These are phyloP conservation scores for Macrotrachela quadricornifera DNA, from an alignment of 1,140 invertebrate species.

Conservation along the genomic window DNA sequence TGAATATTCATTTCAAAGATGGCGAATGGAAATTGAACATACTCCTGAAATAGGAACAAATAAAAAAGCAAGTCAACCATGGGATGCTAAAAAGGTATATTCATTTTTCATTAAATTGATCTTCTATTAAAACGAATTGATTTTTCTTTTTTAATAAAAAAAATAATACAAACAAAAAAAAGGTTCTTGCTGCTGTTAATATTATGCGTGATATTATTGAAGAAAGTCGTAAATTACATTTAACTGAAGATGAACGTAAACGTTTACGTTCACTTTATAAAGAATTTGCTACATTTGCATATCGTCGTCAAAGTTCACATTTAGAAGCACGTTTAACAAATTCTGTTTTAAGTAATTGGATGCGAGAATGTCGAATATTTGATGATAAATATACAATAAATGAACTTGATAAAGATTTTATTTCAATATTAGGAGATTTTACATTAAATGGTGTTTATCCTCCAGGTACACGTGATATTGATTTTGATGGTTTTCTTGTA, in stretches of 20 bases:
- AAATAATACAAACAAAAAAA: too few species aligned
- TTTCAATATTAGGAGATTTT: not conserved
- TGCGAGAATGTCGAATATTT: not conserved
- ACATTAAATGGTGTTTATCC: not conserved
- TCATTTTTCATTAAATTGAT: too few species aligned
- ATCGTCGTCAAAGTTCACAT: not conserved
- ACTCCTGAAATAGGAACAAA: too few species aligned
- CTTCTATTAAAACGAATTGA: too few species aligned
- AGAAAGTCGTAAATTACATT: not conserved
- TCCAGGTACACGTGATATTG: not conserved
- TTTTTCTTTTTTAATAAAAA: too few species aligned
- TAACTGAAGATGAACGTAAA: not conserved
- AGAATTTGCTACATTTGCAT: not conserved
- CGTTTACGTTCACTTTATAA: not conserved
- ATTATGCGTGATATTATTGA: not conserved
- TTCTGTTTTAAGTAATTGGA: not conserved
- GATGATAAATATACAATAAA: not conserved
- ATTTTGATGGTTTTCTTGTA: not conserved
- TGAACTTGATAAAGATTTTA: not conserved
- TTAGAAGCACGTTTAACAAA: not conserved
- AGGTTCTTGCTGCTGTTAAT: not conserved
- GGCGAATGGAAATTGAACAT: too few species aligned
- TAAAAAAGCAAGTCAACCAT: too few species aligned
- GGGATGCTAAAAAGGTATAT: too few species aligned
- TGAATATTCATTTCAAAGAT: too few species aligned